A percentile compares a stretch with the other conserved stretches of the same genome.
Conservation (phyloP, 2,797 vertebrate species). For the Adelosebastes latens region DNA sequence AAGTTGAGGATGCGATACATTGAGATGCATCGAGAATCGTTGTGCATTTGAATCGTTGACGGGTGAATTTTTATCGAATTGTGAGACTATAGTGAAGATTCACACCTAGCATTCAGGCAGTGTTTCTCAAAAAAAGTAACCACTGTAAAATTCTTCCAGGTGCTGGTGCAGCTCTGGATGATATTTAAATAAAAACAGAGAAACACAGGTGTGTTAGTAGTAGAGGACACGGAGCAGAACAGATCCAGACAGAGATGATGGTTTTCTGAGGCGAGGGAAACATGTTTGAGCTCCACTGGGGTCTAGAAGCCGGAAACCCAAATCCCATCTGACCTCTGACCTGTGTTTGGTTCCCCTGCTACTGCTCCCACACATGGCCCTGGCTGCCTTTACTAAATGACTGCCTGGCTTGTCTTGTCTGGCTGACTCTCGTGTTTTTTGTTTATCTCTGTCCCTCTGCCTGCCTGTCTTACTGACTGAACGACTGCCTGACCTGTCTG, state of each 20-base stretch:
- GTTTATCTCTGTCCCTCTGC: constrained; percentile 28
- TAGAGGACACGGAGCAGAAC: constrained; percentile 34
- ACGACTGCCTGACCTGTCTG: background rate
- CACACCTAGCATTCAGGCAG: background rate
- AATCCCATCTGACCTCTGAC: constrained; percentile 78
- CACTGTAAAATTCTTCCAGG: background rate
- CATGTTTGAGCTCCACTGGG: constrained; percentile 65
- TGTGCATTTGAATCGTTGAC: too few species aligned
- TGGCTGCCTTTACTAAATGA: constrained; percentile 44
- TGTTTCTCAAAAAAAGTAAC: background rate
- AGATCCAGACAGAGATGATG: constrained; percentile 32
- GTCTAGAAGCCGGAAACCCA: constrained; percentile 78
- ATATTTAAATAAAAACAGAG: constrained; percentile 23
- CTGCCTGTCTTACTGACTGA: constrained; percentile 3
- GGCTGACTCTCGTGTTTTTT: constrained; percentile 16
- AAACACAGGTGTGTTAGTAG: constrained; percentile 42
- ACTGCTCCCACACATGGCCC: constrained; percentile 75
- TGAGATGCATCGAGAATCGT: too few species aligned
- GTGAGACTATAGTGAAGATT: too few species aligned
- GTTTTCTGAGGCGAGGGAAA: constrained; percentile 62
- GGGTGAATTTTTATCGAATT: too few species aligned
- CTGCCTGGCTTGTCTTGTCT: constrained; percentile 41
- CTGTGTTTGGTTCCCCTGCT: constrained; percentile 69
- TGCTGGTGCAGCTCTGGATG: background rate
- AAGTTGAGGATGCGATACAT: too few species aligned